Base-by-base conservation (phyloP, 2,797 vertebrate genomes). In the Poliocrania exsul region DNA sequence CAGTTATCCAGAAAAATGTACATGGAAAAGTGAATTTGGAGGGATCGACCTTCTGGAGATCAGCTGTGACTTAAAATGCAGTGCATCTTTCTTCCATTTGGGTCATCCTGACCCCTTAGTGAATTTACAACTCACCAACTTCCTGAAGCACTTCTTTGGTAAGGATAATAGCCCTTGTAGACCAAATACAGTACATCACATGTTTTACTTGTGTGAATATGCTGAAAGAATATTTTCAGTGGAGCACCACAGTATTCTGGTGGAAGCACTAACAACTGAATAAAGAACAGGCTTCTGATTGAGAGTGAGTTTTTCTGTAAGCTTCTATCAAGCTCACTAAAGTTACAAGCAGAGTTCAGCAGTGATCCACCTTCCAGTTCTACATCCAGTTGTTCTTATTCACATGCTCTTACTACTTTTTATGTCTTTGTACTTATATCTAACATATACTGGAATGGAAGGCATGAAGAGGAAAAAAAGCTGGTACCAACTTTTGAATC, bases 31-130 rank as follows among this genome's bases (percentile, higher is more conserved):
- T 47, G 15, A 64, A 57, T 69, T 61, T 65, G 26, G 21, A 75
- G 28, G 11, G 17, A 51, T 44, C 5, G 2, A 70, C 69, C 14
- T 40, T 64, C 57, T 53, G 19, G 19, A 78, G 21, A 58, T 38
- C 26, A 73, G 5, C 23, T 57, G 19, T 87, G 50, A 87, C 42
- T 69, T 85, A 77, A 88, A 90, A 88, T 57, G 26, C n/a, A 42
- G 38, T 21, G 20, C 15, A 28, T 37, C 44, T 60, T 73, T 86
- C 51, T 33, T 58, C 11, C 17, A 54, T 81, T 61, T 84, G 15
- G 31, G 25, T 77, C 24, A 44, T 66, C n/a, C 42, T 62, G 42
- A 64, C 19, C 35, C 70, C 35, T 70, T 46, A 42, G 5, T 78
- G 77, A 81, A 73, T 57, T 80, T 70, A 38, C 12, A 49, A 56